These are phyloP conservation scores for Zosterops borbonicus DNA, from an alignment of 2,113 vertebrate species.

Conservation along the genomic window DNA sequence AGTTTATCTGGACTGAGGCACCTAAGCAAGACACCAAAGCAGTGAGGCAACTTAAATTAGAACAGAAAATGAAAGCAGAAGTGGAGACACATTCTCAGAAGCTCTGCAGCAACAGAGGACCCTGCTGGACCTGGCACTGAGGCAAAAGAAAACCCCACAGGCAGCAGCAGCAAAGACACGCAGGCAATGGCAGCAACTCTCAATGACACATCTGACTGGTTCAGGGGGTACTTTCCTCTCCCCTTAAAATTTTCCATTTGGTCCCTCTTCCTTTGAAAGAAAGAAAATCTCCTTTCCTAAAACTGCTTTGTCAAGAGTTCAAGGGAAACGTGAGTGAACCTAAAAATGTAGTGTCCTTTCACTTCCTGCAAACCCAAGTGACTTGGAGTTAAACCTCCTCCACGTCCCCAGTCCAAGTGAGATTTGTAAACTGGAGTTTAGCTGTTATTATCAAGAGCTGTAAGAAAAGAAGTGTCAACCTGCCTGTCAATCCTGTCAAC, in stretches of 20 bases:
- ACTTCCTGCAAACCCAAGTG: background rate
- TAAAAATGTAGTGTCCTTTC: background rate
- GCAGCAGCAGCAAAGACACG: background rate
- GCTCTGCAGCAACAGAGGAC: background rate
- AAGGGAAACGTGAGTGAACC: background rate
- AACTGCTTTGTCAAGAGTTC: background rate
- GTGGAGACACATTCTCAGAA: background rate
- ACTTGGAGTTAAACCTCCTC: background rate
- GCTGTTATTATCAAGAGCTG: background rate
- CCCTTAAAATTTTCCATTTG: background rate
- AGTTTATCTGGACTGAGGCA: background rate
- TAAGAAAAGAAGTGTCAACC: background rate
- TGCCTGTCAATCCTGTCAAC: background rate
- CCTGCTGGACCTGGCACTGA: background rate
- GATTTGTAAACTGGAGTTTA: background rate
- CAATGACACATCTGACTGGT: background rate
- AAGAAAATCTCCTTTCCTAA: background rate
- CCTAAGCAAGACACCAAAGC: background rate
- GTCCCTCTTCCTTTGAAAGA: background rate
- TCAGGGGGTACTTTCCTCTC: background rate
- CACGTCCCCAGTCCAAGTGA: rapidly evolving
- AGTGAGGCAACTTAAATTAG: background rate
- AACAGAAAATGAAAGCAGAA: background rate
- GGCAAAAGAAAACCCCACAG: background rate
- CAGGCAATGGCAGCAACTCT: background rate